Conservation (phyloP, 1,140 invertebrate genomes). For the Cyclargus thomasi region DNA sequence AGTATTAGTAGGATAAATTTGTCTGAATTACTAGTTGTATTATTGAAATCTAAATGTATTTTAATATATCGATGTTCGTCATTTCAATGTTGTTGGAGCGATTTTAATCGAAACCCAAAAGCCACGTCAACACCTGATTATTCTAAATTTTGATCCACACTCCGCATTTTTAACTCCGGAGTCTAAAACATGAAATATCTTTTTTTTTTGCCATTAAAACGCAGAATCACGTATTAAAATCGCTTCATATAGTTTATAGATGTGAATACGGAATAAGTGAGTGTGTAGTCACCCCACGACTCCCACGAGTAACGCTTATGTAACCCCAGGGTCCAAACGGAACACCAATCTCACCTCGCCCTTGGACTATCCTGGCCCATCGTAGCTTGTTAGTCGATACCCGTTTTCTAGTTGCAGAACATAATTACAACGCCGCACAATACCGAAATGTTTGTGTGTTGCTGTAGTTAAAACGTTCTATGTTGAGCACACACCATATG, state of each 20-base stretch:
- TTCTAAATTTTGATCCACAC: background rate
- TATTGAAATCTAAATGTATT: conserved; percentile 35
- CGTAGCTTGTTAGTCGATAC: conserved; percentile 40
- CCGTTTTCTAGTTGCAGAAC: too few relatives aligned
- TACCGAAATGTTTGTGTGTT: too few relatives aligned
- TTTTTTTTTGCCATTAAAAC: too few relatives aligned
- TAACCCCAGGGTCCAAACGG: conserved; percentile 67
- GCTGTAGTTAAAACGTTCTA: too few relatives aligned
- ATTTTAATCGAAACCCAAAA: conserved; percentile 23
- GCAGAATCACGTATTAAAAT: background rate
- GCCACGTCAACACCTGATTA: background rate
- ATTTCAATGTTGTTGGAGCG: conserved; percentile 24
- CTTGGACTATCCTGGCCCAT: conserved; percentile 68
- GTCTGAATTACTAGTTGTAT: conserved; percentile 46
- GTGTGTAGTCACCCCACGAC: background rate
- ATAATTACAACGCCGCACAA: too few relatives aligned
- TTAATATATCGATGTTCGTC: conserved; percentile 35
- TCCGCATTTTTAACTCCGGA: too few relatives aligned
- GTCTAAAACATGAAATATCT: too few relatives aligned
- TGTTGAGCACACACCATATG: too few relatives aligned
- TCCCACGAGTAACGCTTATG: conserved; percentile 23
- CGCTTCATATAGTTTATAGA: conserved; percentile 1
- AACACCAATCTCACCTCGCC: conserved; percentile 62
- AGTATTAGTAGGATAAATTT: conserved; percentile 18
- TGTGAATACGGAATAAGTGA: background rate